Base-by-base conservation (phyloP, 2,888 invertebrate species). In the Zelleria hepariella region DNA sequence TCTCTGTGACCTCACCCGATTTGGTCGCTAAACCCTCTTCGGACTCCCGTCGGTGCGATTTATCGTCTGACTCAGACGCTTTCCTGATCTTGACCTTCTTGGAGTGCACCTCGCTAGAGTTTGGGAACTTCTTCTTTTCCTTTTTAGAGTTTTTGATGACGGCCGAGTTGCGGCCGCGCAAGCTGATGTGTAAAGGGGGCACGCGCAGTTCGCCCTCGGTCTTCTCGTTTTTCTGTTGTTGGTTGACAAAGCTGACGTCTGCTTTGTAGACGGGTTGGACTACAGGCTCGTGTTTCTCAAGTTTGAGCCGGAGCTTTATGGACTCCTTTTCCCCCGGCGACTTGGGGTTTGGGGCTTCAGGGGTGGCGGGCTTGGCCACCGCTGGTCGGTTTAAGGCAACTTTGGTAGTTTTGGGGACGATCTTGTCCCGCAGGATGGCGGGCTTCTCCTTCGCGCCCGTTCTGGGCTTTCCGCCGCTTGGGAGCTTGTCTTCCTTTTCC, bases 131-230 rank as follows among this genome's bases (percentile, higher is more conserved):
- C 70, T 91, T 91, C 68, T 92, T 89, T 61, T 92, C 91, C 67
- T 93, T 93, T 68, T 94, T 94, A 57, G 94, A 93, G 73, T 93
- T 93, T 71, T 93, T 94, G 67, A 95, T 95, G 56, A 96, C 95
- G 49, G 95, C 95, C 0, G 95, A 95, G 76, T 95, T 96, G 60
- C 95, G 91, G 1, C 95, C 95, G 62, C 96, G 90, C 51, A 97
- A 83, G 60, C 96, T 96, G 69, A 97, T 96, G 77, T 96, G 96
- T 62, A 96, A 85, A 1, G 96, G 97, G 7, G 97, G 96, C 55
- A 97, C 97, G 59, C 96, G 90, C 6, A 94, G 92, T 69, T 95
- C 95, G 1, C 79, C 77, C 63, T 94, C 95, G 0, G 82, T 80
- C 62, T 86, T 80, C 55, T 89, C 90, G 32, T 84, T 85, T 63